Evolutionary conservation across 2,888 invertebrate species (phyloP), one percentile per base, ranked within the genome.

Genomic region (Mantis religiosa): DNA sequence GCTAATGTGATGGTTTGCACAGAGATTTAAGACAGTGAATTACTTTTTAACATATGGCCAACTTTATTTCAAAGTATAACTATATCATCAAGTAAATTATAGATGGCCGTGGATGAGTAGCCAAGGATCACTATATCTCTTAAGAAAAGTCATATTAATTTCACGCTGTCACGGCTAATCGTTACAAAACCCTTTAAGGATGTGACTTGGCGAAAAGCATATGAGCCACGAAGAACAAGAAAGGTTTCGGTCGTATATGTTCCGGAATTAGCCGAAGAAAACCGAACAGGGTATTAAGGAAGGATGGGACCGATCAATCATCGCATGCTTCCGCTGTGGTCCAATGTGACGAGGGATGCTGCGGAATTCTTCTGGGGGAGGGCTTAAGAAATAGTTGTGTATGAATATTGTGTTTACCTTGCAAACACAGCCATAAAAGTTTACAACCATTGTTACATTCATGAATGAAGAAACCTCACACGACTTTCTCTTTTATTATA

Each of bases 241-340:
- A 71, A 71, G 54, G 54, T 71, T 71, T 87, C 82, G 41, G 87
- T 82, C 54, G 82, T 71, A 81, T 82, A 82, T 82, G 28, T 87
- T 82, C 34, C 87, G 87, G 87, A 87, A 87, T 87, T 87, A 87
- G 82, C 87, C 87, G 87, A 87, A 87, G 87, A 87, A 82, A 87
- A 34, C 87, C 87, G 87, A 87, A 87, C 41, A 34, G 87, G 87
- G 82, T 87, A 34, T 27, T 82, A 20, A 87, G 30, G 25, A 25
- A 86, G 28, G 82, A 82, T 87, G 87, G 30, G 82, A 87, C 87
- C 82, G 87, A 87, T 87, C 87, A 87, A 87, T 87, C 87, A 87
- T 87, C 87, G 54, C 54, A 71, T 71, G 54, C 54, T 71, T 15
- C 54, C 54, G 54, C 25, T 71, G 54, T 71, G 54, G 54, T 71